Evolutionary conservation across 2,113 vertebrate genomes (phyloP).

Genomic region (Hiodon alosoides): DNA sequence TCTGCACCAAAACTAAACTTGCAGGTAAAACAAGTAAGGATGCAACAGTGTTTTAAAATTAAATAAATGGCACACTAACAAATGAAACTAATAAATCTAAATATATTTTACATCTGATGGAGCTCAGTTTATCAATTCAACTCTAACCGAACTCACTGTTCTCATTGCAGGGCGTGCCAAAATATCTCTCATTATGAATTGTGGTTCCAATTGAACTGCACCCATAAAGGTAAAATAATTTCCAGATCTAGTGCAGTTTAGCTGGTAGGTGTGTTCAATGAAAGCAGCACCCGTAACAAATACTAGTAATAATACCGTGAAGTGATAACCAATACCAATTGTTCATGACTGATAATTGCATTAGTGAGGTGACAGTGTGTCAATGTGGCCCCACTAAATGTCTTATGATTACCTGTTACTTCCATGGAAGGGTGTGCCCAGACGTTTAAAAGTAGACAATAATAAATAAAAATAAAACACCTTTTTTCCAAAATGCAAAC

Average conservation of each 20-base stretch:
- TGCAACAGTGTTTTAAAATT: too few relatives aligned
- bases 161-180: slow-evolving; percentile 53
- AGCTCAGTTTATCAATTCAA: too few relatives aligned
- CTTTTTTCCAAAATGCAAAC: not conserved
- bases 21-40: too few relatives aligned
- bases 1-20: too few relatives aligned
- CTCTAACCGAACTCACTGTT: slow-evolving; percentile 31
- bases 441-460: slow-evolving; percentile 50
- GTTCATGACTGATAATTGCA: slow-evolving; percentile 41
- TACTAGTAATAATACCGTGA: too few relatives aligned
- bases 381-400: too few relatives aligned
- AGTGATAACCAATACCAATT: too few relatives aligned
- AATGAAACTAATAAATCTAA: too few relatives aligned
- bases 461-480: slow-evolving; percentile 1
- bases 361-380: too few relatives aligned
- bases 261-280: slow-evolving; percentile 42
- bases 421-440: slow-evolving; percentile 15
- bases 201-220: slow-evolving; percentile 65
- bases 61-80: too few relatives aligned
- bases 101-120: too few relatives aligned
- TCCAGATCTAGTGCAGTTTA: slow-evolving; percentile 61
- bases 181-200: slow-evolving; percentile 64
- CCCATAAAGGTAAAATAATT: slow-evolving; percentile 68
- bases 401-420: too few relatives aligned
- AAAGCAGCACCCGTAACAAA: slow-evolving; percentile 38